Evolutionary conservation across 2,888 invertebrate species (phyloP), one percentile per base, ranked within the genome.

Genomic region (Brachypalpus laphriformis): DNA sequence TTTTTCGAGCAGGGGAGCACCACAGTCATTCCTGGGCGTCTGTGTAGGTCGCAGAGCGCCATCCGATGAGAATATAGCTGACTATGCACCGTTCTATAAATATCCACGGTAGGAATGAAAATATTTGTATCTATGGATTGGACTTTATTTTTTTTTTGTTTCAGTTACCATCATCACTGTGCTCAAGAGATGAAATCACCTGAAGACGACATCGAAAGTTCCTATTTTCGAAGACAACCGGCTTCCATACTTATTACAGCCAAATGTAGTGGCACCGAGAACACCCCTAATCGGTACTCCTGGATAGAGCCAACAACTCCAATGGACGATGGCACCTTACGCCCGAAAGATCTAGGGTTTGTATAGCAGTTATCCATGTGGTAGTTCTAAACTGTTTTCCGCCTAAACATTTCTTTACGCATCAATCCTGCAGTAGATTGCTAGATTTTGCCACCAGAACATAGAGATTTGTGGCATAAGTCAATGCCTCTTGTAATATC

Each of bases 1-100:
- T 91, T 94, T 97, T 89, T 97, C 97, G 59, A 89, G 91, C 7
- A 90, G 93, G 47, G 92, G 93, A n/a, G 89, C 90, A 6, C 90
- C 89, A n/a, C 91, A 90, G 90, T 96, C 96, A 88, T 95, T 97
- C 89, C 93, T 97, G 89, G 97, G 97, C 89, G 97, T 96, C 87
- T 97, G 97, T 92, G 97, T 97, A 88, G 94, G 97, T 87, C 94
- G 96, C 90, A 95, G 96, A 90, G 96, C 95, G 88, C 97, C 97
- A 88, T 97, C 97, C 88, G 97, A 97, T 92, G 97, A 97, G 93
- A 97, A 97, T 91, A 94, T 97, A 89, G 94, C 95, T 89, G 96
- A 96, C 89, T 96, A 95, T 92, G 96, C 96, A 68, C 96, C 96
- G 85, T 96, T 96, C 91, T 96, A 96, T 88, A 94, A 96, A 90